Percentiles rank a stretch among this genome's conserved stretches.
These are phyloP conservation scores for Empidonax traillii DNA, from an alignment of 2,113 vertebrate genomes.

Conservation along the genomic window DNA sequence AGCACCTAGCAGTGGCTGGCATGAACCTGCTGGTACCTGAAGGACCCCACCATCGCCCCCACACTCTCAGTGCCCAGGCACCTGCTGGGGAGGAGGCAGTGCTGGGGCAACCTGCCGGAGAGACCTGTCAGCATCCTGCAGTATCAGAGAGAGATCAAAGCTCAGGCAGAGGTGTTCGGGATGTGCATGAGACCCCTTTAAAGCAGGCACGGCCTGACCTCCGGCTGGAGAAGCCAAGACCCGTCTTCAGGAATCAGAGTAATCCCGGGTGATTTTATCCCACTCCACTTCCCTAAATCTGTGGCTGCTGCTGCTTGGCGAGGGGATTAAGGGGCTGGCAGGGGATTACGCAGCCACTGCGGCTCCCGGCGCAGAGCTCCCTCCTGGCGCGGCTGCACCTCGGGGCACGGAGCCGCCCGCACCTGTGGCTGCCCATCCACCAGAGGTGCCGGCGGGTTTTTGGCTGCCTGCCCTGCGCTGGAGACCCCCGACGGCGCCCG, in stretches of 20 bases:
- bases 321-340: conserved; percentile 59
- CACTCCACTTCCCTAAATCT: conserved; percentile 70
- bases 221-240: conserved; percentile 61
- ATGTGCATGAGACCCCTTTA: neutral
- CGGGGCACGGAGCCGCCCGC: fast-evolving
- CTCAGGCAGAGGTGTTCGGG: no score
- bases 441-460: fast-evolving
- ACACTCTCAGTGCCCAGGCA: fast-evolving
- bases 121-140: neutral
- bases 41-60: fast-evolving
- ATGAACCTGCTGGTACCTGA: fast-evolving
- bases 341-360: conserved; percentile 56
- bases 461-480: fast-evolving
- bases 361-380: neutral
- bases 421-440: fast-evolving
- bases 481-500: neutral
- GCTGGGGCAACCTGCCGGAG: neutral
- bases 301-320: conserved; percentile 49
- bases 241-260: conserved; percentile 81
- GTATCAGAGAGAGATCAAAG: neutral
- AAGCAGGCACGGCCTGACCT: neutral
- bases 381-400: neutral
- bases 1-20: fast-evolving
- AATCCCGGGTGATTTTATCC: conserved; percentile 85
- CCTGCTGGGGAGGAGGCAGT: fast-evolving